Base-by-base conservation (phyloP, 92 coral and sea anemone species). In the Scolanthus callimorphus region DNA sequence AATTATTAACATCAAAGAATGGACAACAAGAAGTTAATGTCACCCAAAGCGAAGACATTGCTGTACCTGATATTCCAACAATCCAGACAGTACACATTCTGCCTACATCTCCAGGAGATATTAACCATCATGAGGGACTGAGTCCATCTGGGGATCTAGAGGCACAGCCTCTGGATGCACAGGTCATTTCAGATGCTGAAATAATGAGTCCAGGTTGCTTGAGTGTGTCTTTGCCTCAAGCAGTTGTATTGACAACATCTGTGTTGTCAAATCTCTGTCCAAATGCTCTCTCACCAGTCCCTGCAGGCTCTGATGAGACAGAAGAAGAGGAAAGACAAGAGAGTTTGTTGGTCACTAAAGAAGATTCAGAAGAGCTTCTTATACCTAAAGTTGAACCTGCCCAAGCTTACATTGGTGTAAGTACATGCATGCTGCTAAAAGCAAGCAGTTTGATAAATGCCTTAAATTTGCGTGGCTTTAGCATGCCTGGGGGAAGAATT, bases 341-440 rank as follows among this genome's bases (percentile, higher is more conserved):
- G 20, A 39, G 64, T 39, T 51, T 78, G 53, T 53, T 78, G 19
- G 57, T 71, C 27, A 29, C 85, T 26, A 70, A 83, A 45, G 65
- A 39, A 24, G 77, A 78, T 11, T 31, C 84, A 27, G 82, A 70
- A 27, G 96, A 78, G n/a, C 45, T 83, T 56, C 49, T 88, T 24
- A 85, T 78, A 61, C 70, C 80, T 12, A 88, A 88, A 62, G 27
- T 54, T 47, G 95, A 86, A 27, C 68, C 63, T 15, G 74, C 74
- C 64, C 72, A 76, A 20, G 60, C 96, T 13, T 88, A 89, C 29
- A 85, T 88, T 63, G 81, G 78, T 79, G 95, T 87, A 47, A 78
- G 90, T 78, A 25, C 41, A 34, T n/a, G n/a, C n/a, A n/a, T n/a
- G n/a, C n/a, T n/a, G n/a, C n/a, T n/a, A n/a, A n/a, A n/a, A n/a